A percentile compares a stretch with the other conserved stretches of the same genome.
Conservation (phyloP, 2,113 vertebrate species). For the Hystrix cristata region DNA sequence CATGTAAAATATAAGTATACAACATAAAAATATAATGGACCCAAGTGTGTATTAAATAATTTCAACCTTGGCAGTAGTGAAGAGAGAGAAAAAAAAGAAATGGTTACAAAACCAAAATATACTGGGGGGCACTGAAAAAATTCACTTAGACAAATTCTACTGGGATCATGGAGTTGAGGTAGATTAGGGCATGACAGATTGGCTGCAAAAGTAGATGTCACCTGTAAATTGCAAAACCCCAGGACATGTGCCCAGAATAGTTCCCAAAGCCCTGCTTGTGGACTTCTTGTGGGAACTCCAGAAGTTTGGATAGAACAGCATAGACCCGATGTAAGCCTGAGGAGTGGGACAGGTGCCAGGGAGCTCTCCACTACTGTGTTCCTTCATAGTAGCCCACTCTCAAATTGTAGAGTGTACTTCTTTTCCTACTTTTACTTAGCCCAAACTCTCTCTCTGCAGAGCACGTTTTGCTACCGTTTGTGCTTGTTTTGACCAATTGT, state of each 20-base stretch:
- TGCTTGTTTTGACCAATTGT: background rate
- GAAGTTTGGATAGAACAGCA: background rate
- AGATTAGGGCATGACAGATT: background rate
- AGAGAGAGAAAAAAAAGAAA: background rate
- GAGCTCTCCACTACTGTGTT: no score
- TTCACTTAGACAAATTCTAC: no score
- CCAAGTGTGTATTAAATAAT: rapidly evolving
- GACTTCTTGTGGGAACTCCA: background rate
- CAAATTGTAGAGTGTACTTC: no score
- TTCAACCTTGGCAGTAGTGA: background rate
- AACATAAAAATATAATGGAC: background rate
- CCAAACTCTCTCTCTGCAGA: background rate
- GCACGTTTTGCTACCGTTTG: background rate
- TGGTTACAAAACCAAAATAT: background rate
- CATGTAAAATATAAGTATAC: rapidly evolving
- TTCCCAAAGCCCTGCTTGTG: background rate
- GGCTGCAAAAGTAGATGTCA: background rate
- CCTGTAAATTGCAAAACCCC: background rate
- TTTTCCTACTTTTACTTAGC: background rate
- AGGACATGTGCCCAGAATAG: background rate
- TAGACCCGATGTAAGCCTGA: no score
- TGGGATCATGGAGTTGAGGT: background rate
- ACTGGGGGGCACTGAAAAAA: background rate
- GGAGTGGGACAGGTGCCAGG: no score
- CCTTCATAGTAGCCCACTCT: no score